Conservation (phyloP, 2,888 invertebrate species). For the Cerceris ruficornis region DNA sequence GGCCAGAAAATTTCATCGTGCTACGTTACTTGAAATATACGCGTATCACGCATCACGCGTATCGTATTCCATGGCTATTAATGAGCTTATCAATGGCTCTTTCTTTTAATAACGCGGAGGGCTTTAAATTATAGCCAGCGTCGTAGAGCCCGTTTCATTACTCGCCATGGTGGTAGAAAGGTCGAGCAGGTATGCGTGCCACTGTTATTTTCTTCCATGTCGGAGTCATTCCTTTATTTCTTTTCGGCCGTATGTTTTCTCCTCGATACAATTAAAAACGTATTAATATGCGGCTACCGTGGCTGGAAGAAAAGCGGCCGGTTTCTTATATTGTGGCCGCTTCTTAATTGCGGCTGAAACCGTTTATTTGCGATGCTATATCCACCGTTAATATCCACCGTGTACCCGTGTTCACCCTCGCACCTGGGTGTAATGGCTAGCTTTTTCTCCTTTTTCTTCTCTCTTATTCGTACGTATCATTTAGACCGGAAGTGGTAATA, state of each 20-base stretch:
- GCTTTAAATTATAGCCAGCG: not conserved
- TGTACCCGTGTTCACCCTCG: slow-evolving; percentile 34
- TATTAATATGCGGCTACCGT: slow-evolving; percentile 70
- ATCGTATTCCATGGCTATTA: slow-evolving; percentile 5
- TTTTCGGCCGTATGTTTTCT: slow-evolving; percentile 68
- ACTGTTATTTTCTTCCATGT: not conserved
- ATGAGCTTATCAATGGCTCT: slow-evolving; percentile 37
- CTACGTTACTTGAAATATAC: slow-evolving; percentile 2
- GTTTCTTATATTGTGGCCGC: slow-evolving; percentile 66
- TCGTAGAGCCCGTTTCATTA: not conserved
- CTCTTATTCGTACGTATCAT: not conserved
- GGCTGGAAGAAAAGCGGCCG: slow-evolving; percentile 50
- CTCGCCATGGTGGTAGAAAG: not conserved
- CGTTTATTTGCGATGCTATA: slow-evolving; percentile 66
- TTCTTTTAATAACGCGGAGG: not conserved
- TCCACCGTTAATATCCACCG: slow-evolving; percentile 7
- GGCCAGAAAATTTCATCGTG: slow-evolving; percentile 40
- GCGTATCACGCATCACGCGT: slow-evolving; percentile 7
- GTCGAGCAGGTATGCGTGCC: not conserved
- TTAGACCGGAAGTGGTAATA: slow-evolving; percentile 28
- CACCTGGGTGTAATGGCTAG: slow-evolving; percentile 41
- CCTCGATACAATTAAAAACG: slow-evolving; percentile 75
- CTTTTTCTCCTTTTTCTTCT: slow-evolving; percentile 17
- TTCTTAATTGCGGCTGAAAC: slow-evolving; percentile 73
- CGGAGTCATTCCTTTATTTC: not conserved